Evolutionary conservation across 2,888 invertebrate genomes (phyloP).

Genomic region (Cepaea hortensis): DNA sequence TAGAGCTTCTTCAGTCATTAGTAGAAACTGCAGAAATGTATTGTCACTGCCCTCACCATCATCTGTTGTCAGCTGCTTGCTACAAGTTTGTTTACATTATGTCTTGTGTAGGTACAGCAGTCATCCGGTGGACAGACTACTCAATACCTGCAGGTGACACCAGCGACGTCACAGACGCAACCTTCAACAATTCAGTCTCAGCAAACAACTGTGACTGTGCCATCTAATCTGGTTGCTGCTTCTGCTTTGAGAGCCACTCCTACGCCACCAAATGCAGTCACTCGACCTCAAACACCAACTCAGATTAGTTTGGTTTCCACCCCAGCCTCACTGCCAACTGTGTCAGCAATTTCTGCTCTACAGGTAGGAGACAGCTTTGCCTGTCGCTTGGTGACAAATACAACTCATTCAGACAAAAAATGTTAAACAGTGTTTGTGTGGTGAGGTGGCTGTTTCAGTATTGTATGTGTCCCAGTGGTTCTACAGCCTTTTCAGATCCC

Average conservation of each 20-base stretch:
- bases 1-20: too few species aligned
- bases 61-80: too few species aligned
- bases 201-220: conserved; percentile 54
- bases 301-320: conserved; percentile 48
- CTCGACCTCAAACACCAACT: conserved; percentile 42
- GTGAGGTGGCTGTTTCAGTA: too few species aligned
- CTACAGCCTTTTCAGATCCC: too few species aligned
- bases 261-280: conserved; percentile 31
- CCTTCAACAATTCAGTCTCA: conserved; percentile 40
- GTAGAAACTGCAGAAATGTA: neutral
- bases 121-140: conserved; percentile 20
- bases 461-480: too few species aligned
- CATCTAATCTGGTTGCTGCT: conserved; percentile 51
- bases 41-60: neutral
- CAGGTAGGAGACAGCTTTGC: conserved; percentile 29
- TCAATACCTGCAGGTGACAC: conserved; percentile 50
- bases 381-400: neutral
- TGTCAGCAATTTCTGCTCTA: conserved; percentile 46
- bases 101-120: conserved; percentile 32
- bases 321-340: conserved; percentile 46
- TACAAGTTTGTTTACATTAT: neutral
- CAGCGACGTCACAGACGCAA: conserved; percentile 52
- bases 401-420: neutral
- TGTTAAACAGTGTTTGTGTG: too few species aligned
- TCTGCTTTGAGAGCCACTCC: conserved; percentile 49